These are phyloP conservation scores for Forbesichthys agassizii DNA, from an alignment of 2,113 vertebrate species.

Conservation along the genomic window DNA sequence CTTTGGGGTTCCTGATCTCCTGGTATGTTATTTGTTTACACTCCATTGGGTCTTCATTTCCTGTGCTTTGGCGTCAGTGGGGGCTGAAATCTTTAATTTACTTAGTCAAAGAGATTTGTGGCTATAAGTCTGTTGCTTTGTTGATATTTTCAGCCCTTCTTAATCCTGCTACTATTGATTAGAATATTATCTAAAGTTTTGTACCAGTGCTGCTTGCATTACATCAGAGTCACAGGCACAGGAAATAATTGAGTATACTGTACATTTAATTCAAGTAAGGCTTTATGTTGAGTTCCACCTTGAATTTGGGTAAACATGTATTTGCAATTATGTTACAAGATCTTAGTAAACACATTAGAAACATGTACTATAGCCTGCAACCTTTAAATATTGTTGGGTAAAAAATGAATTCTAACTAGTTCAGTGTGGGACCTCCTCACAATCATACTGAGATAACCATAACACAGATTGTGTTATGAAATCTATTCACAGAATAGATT, in stretches of 20 bases:
- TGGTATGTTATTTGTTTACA: constrained; percentile 74
- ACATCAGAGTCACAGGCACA: background rate
- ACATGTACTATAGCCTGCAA: background rate
- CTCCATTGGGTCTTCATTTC: constrained; percentile 67
- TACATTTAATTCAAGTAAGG: too few relatives aligned
- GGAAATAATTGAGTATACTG: background rate
- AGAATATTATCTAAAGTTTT: background rate
- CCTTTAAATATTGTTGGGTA: background rate
- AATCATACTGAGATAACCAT: background rate
- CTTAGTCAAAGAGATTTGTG: constrained; percentile 29
- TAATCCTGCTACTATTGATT: constrained; percentile 26
- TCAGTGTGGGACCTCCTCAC: too few relatives aligned
- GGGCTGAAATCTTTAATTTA: constrained; percentile 53
- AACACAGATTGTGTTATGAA: background rate
- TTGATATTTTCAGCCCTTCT: constrained; percentile 26
- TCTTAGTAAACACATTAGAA: background rate
- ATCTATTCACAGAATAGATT: background rate
- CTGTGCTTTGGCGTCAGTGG: constrained; percentile 56
- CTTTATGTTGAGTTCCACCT: too few relatives aligned
- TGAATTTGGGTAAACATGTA: background rate
- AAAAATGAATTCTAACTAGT: constrained; percentile 18
- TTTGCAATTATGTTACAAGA: background rate
- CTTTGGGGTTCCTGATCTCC: constrained; percentile 61
- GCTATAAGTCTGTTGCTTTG: constrained; percentile 36
- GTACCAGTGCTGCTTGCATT: background rate